Evolutionary conservation across 92 coral and sea anemone species (phyloP).

Genomic region (Parazoanthus darwini): DNA sequence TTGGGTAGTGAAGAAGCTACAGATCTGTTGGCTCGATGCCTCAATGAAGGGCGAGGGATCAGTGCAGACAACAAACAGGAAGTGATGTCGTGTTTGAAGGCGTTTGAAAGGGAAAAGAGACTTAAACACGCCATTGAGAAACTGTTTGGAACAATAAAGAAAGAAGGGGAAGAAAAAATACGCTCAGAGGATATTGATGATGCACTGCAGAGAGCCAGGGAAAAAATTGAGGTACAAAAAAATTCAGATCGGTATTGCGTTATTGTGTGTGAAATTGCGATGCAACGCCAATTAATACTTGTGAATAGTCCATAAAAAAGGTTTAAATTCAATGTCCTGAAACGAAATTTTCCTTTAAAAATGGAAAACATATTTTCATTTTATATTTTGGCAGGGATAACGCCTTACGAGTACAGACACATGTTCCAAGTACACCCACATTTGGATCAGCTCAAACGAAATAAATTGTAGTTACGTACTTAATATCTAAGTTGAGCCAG

Average conservation of each 20-base stretch:
- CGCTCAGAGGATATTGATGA: slow-evolving; percentile 68
- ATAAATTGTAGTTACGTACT: no score
- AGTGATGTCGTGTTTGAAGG: slow-evolving; percentile 65
- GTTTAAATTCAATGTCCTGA: not conserved
- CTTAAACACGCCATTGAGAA: slow-evolving; percentile 64
- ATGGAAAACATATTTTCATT: no score
- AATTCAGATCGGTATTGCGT: not conserved
- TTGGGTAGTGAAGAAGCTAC: slow-evolving; percentile 73
- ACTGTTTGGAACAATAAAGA: slow-evolving; percentile 62
- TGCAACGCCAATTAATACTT: not conserved
- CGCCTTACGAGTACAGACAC: not conserved
- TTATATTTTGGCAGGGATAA: not conserved
- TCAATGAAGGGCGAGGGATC: slow-evolving; percentile 60
- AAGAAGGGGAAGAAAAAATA: slow-evolving; percentile 64
- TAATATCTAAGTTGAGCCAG: no score
- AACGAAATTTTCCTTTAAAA: not conserved
- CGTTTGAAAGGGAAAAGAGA: slow-evolving; percentile 59
- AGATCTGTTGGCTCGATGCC: slow-evolving; percentile 52
- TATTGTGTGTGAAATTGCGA: not conserved
- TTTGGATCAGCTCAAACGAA: not conserved
- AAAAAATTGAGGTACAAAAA: slow-evolving; percentile 45
- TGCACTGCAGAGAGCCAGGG: slow-evolving; percentile 64
- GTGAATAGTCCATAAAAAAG: no score
- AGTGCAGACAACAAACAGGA: slow-evolving; percentile 52
- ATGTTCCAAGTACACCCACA: not conserved